Conservation (phyloP, 2,888 invertebrate genomes). For the Anorthoa munda region DNA sequence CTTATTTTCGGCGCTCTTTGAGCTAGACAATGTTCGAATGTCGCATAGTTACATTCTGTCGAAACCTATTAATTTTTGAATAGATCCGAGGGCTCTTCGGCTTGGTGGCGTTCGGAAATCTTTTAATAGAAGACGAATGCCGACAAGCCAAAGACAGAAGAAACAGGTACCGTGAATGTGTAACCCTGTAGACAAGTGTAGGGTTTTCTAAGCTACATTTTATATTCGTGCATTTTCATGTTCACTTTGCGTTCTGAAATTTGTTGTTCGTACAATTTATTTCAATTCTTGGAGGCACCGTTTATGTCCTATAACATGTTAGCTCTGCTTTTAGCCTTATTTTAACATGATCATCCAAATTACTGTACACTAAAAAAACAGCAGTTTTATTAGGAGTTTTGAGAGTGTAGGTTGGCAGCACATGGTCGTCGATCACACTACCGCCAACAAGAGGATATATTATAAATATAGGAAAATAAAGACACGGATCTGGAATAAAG, state of each 20-base stretch:
- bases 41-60: constrained; percentile 2
- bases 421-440: too few species aligned
- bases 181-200: not conserved
- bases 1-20: not conserved
- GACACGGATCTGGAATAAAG: too few species aligned
- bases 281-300: too few species aligned
- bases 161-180: not conserved
- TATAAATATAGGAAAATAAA: too few species aligned
- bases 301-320: too few species aligned
- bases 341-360: too few species aligned
- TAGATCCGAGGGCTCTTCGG: not conserved
- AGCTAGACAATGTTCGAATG: not conserved
- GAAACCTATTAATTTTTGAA: not conserved
- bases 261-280: too few species aligned
- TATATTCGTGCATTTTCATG: not conserved
- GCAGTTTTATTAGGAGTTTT: too few species aligned
- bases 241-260: not conserved
- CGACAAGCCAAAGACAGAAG: not conserved
- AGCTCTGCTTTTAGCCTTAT: too few species aligned
- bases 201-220: constrained; percentile 1
- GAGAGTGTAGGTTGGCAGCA: too few species aligned
- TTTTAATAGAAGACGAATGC: constrained; percentile 3
- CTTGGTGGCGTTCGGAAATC: not conserved
- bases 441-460: too few species aligned
- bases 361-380: too few species aligned